phyloP scores from a whole-genome alignment of 2,113 vertebrate genomes.

The Solenodon paradoxus region DNA sequence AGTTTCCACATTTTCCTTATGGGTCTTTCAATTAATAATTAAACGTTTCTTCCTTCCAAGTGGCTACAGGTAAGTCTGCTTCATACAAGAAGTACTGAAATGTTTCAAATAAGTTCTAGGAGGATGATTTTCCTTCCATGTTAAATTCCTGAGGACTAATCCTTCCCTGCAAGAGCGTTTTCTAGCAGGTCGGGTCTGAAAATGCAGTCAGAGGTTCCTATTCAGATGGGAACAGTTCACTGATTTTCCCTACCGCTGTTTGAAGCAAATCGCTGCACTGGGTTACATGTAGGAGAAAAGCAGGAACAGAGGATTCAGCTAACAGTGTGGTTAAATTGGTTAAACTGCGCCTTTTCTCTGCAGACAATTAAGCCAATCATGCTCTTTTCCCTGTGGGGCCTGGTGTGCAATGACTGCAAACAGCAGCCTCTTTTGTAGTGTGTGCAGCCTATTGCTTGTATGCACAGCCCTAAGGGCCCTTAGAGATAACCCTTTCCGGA shows the following conservation, averaged over 20 bases:
- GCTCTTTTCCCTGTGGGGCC: no score
- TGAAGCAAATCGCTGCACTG: not conserved
- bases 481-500: no score
- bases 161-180: not conserved
- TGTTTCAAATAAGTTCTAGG: not conserved
- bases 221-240: not conserved
- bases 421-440: no score
- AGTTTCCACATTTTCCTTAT: not conserved
- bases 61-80: not conserved
- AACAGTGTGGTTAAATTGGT: not conserved
- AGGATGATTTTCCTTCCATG: not conserved
- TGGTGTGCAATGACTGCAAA: no score
- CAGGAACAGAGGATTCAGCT: not conserved
- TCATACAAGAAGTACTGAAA: not conserved
- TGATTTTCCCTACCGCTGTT: not conserved
- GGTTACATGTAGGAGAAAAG: not conserved
- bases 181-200: not conserved
- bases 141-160: not conserved
- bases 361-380: no score
- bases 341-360: no score
- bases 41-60: not conserved
- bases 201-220: not conserved
- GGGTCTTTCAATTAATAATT: not conserved
- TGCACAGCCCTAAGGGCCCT: no score
- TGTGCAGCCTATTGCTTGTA: no score